These are phyloP conservation scores for Trematomus loennbergii DNA, from an alignment of 2,113 vertebrate genomes.

Conservation along the genomic window DNA sequence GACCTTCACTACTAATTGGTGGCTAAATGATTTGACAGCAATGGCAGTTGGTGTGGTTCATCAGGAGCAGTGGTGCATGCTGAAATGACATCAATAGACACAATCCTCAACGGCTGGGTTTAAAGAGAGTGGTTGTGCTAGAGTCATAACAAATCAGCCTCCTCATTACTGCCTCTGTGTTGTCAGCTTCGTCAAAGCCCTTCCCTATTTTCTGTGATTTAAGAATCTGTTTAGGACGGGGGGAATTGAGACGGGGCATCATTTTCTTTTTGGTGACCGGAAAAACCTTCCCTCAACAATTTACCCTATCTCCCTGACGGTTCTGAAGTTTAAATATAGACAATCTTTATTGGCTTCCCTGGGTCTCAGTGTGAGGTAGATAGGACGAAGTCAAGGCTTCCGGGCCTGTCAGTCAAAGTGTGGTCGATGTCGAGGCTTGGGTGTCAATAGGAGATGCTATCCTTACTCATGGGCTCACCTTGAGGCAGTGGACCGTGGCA, in stretches of 20 bases:
- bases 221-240: conserved; percentile 34
- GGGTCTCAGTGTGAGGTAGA: conserved; percentile 59
- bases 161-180: conserved; percentile 33
- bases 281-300: conserved; percentile 55
- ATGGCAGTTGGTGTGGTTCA: conserved; percentile 40
- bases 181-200: conserved; percentile 41
- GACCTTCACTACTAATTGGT: conserved; percentile 44
- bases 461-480: conserved; percentile 66
- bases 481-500: conserved; percentile 61
- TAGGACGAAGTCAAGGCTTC: conserved; percentile 63
- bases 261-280: conserved; percentile 26
- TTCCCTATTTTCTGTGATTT: conserved; percentile 41
- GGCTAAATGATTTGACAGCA: conserved; percentile 48
- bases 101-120: conserved; percentile 38
- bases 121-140: conserved; percentile 26
- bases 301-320: conserved; percentile 49
- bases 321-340: conserved; percentile 71
- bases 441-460: conserved; percentile 76
- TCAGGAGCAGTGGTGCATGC: conserved; percentile 4
- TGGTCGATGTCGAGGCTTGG: conserved; percentile 68
- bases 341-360: conserved; percentile 64
- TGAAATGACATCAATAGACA: conserved; percentile 15
- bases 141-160: conserved; percentile 48
- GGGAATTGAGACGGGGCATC: conserved; percentile 35
- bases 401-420: conserved; percentile 69